These are phyloP conservation scores for Oophaga pumilio DNA, from an alignment of 2,113 vertebrate species.

Conservation along the genomic window DNA sequence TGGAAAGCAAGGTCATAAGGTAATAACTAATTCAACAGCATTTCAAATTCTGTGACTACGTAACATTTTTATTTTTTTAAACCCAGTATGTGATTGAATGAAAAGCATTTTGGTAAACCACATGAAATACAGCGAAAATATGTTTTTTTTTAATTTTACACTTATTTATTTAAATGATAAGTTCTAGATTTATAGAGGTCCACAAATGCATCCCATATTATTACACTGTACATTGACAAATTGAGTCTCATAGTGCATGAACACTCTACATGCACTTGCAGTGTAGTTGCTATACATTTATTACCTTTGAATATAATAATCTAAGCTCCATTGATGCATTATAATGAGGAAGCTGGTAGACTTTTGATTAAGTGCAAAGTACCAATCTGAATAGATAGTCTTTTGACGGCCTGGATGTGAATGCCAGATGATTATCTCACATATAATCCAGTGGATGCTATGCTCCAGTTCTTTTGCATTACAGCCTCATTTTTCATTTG, in stretches of 20 bases:
- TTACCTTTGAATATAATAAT: not conserved
- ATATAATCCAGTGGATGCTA: no score
- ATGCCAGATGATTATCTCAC: no score
- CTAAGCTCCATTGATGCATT: not conserved
- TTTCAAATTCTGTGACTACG: not conserved
- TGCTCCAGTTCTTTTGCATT: not conserved
- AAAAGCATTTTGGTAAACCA: not conserved
- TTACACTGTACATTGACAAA: not conserved
- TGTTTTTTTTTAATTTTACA: not conserved
- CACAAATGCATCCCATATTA: not conserved
- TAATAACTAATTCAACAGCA: slow-evolving; percentile 65
- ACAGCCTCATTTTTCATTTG: not conserved
- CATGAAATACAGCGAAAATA: not conserved
- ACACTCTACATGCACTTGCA: not conserved
- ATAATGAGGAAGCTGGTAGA: not conserved
- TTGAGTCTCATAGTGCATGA: not conserved
- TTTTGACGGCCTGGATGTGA: no score
- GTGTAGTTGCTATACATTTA: not conserved
- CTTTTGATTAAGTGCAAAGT: not conserved
- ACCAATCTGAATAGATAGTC: not conserved
- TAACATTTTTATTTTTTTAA: not conserved
- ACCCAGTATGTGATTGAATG: not conserved
- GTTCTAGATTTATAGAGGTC: not conserved
- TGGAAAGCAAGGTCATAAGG: slow-evolving; percentile 97
- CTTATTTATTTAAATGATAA: not conserved